phyloP scores from a whole-genome alignment of 2,113 vertebrate genomes.

The Oreocharis arfaki region DNA sequence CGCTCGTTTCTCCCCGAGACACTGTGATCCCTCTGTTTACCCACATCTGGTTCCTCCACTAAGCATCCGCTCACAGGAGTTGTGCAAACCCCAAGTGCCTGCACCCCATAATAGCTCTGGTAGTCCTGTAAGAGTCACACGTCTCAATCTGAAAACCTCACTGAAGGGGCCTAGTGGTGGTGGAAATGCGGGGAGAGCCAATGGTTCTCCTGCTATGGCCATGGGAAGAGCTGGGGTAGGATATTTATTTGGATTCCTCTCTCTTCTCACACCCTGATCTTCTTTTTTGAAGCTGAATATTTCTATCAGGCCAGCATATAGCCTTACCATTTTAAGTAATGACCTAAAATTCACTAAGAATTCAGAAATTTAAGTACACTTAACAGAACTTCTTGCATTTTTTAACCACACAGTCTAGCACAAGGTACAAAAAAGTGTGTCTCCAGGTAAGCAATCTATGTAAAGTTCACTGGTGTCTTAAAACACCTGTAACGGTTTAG shows the following conservation, averaged over 20 bases:
- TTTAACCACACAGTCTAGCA: not conserved
- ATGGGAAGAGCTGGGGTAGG: not conserved
- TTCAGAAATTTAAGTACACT: not conserved
- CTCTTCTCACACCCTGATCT: not conserved
- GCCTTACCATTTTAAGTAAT: not conserved
- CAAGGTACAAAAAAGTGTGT: not conserved
- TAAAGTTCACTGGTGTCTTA: not conserved
- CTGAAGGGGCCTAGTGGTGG: not conserved
- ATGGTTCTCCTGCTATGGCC: not conserved
- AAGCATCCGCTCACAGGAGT: too few relatives aligned
- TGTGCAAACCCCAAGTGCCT: not conserved
- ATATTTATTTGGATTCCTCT: not conserved
- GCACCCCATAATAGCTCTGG: not conserved
- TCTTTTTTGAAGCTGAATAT: not conserved
- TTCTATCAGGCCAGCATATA: not conserved
- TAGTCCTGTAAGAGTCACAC: too few relatives aligned
- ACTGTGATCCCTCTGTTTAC: not conserved
- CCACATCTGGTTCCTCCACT: accelerated
- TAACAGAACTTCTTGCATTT: not conserved
- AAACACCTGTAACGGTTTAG: not conserved
- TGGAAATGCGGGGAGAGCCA: accelerated
- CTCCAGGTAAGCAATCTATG: not conserved
- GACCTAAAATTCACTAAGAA: not conserved
- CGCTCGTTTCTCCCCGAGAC: not conserved
- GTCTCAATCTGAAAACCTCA: not conserved